Conservation (phyloP, 2,888 invertebrate species). For the Nebria salina region DNA sequence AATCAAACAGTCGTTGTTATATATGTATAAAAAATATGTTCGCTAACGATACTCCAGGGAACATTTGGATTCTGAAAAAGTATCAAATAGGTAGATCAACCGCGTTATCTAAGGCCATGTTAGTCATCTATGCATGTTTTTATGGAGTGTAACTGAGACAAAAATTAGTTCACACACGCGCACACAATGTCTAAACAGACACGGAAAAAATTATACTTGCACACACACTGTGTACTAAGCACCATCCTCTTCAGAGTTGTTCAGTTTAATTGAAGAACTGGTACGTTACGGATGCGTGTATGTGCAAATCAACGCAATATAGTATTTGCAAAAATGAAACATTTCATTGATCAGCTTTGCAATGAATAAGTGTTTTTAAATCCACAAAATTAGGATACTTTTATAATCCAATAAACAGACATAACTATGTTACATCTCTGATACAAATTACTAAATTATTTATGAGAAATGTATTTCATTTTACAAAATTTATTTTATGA, state of each 20-base stretch:
- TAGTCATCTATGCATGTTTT: slow-evolving; percentile 7
- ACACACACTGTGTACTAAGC: slow-evolving; percentile 18
- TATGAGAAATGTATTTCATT: too few relatives aligned
- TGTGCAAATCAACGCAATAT: slow-evolving; percentile 9
- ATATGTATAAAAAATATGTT: slow-evolving; percentile 14
- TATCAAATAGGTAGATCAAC: slow-evolving; percentile 34
- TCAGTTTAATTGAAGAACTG: slow-evolving; percentile 4
- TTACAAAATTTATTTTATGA: too few relatives aligned
- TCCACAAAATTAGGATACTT: not conserved
- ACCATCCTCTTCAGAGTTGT: slow-evolving; percentile 30
- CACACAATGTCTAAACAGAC: slow-evolving; percentile 6
- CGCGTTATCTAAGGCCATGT: slow-evolving; percentile 27
- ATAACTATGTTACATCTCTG: not conserved
- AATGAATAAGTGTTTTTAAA: not conserved
- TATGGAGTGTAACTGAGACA: slow-evolving; percentile 18
- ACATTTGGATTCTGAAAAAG: slow-evolving; percentile 44
- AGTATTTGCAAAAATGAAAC: not conserved
- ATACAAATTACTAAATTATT: not conserved
- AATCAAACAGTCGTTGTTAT: slow-evolving; percentile 18
- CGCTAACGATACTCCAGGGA: slow-evolving; percentile 35
- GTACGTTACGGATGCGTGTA: slow-evolving; percentile 7
- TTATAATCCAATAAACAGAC: not conserved
- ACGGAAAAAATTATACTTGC: not conserved
- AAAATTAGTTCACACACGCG: slow-evolving; percentile 8
- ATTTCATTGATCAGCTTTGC: not conserved